phyloP scores from a whole-genome alignment of 2,888 invertebrate genomes.

The Ctenicera cuprea region DNA sequence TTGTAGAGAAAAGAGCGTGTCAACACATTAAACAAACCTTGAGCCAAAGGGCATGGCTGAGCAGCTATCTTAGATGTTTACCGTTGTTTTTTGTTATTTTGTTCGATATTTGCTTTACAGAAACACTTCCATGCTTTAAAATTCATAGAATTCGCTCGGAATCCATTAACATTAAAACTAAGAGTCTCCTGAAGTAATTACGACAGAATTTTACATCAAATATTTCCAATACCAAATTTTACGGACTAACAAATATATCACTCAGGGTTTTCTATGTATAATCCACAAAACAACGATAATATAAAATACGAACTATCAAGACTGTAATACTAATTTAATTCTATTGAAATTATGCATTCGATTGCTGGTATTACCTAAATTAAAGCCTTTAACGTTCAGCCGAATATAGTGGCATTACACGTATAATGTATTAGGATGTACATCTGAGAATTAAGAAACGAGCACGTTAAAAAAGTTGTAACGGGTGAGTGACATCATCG shows the following conservation, averaged over 20 bases:
- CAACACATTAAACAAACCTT: slow-evolving; percentile 45
- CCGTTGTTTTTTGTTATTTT: slow-evolving; percentile 45
- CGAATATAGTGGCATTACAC: too few relatives aligned
- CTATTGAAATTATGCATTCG: too few relatives aligned
- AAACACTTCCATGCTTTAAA: slow-evolving; percentile 33
- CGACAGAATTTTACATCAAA: background rate
- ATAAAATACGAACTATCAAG: too few relatives aligned
- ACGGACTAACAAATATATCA: background rate
- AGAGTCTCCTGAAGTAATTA: slow-evolving; percentile 4
- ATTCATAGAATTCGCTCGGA: slow-evolving; percentile 34
- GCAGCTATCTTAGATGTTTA: slow-evolving; percentile 47
- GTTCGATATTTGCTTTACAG: slow-evolving; percentile 43
- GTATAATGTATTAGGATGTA: too few relatives aligned
- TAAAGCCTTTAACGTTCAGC: too few relatives aligned
- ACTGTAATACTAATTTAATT: too few relatives aligned
- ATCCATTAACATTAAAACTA: slow-evolving; percentile 7
- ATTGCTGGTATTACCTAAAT: too few relatives aligned
- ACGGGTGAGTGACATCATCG: too few relatives aligned
- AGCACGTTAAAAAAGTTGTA: too few relatives aligned
- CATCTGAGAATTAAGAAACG: too few relatives aligned
- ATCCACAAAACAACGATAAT: too few relatives aligned
- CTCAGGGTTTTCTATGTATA: too few relatives aligned
- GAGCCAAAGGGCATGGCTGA: slow-evolving; percentile 44
- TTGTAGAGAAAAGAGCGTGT: slow-evolving; percentile 42
- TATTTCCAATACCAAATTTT: background rate